phyloP scores from a whole-genome alignment of 1,140 invertebrate genomes.

The Drosophila sechellia region DNA sequence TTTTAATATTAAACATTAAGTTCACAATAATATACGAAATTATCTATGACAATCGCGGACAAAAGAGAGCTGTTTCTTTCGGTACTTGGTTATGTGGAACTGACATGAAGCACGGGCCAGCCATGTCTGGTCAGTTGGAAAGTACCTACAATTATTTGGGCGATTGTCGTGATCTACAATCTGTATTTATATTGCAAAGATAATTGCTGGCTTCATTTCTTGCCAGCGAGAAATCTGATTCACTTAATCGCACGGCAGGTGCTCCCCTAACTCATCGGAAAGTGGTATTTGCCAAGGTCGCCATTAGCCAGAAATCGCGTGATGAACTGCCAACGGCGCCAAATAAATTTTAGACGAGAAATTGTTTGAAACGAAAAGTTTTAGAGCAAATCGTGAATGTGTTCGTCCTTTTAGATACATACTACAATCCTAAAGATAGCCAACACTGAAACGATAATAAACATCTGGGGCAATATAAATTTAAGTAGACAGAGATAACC shows the following conservation, averaged over 20 bases:
- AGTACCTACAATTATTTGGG: constrained; percentile 49
- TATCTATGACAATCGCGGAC: neutral
- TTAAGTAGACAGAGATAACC: constrained; percentile 6
- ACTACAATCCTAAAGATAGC: too few relatives aligned
- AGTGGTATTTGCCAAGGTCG: constrained; percentile 30
- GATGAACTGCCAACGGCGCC: constrained; percentile 2
- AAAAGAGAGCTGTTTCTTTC: constrained; percentile 19
- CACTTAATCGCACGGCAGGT: constrained; percentile 38
- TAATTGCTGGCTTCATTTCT: constrained; percentile 40
- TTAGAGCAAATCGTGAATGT: too few relatives aligned
- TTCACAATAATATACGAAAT: neutral
- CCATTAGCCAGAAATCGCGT: constrained; percentile 30
- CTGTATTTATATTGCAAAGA: constrained; percentile 10
- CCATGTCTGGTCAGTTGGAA: constrained; percentile 30
- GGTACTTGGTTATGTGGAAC: constrained; percentile 16
- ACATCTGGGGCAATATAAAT: neutral
- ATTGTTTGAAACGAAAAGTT: neutral
- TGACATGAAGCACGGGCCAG: constrained; percentile 35
- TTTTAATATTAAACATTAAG: constrained; percentile 10
- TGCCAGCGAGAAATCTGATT: constrained; percentile 52
- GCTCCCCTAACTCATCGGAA: neutral
- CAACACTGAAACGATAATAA: neutral
- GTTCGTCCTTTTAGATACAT: too few relatives aligned
- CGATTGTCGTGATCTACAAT: constrained; percentile 28
- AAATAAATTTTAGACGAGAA: neutral